phyloP scores from a whole-genome alignment of 2,797 vertebrate genomes.

The Aldrovandia affinis region DNA sequence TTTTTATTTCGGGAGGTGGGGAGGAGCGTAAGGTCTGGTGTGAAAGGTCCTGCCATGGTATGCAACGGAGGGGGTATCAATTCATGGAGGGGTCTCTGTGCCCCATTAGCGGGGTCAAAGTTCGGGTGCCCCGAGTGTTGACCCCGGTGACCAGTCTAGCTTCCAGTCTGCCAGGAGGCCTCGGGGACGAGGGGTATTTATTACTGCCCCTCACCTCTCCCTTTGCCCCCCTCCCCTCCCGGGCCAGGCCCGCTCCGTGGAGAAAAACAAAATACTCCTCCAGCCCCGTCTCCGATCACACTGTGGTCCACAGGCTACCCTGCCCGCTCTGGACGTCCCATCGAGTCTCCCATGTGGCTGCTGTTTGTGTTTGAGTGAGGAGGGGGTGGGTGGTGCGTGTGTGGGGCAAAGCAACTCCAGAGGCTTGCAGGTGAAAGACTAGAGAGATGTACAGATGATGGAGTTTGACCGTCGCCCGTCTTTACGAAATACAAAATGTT shows the following conservation, averaged over 20 bases:
- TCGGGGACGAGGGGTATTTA: conserved; percentile 76
- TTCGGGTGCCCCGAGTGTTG: conserved; percentile 79
- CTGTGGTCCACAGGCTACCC: conserved; percentile 36
- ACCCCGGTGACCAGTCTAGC: conserved; percentile 81
- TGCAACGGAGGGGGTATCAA: conserved; percentile 76
- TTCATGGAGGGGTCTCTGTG: conserved; percentile 78
- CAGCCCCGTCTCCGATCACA: conserved; percentile 40
- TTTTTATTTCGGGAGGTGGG: conserved; percentile 62
- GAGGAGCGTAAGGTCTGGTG: conserved; percentile 56
- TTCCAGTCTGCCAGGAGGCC: conserved; percentile 79
- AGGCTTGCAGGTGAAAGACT: neutral
- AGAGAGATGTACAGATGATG: neutral
- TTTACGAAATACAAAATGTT: too few species aligned
- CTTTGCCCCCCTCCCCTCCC: conserved; percentile 46
- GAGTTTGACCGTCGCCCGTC: neutral
- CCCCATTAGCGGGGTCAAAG: conserved; percentile 84
- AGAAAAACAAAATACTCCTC: conserved; percentile 68
- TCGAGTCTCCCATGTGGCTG: neutral
- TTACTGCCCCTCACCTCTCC: conserved; percentile 57
- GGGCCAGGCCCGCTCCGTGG: conserved; percentile 56
- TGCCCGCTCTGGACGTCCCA: neutral
- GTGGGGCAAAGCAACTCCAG: too few species aligned
- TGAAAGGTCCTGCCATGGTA: conserved; percentile 82
- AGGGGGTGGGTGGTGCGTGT: neutral
- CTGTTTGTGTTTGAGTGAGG: neutral